phyloP scores from a whole-genome alignment of 2,888 invertebrate genomes.

The Eupithecia pulchellata region DNA sequence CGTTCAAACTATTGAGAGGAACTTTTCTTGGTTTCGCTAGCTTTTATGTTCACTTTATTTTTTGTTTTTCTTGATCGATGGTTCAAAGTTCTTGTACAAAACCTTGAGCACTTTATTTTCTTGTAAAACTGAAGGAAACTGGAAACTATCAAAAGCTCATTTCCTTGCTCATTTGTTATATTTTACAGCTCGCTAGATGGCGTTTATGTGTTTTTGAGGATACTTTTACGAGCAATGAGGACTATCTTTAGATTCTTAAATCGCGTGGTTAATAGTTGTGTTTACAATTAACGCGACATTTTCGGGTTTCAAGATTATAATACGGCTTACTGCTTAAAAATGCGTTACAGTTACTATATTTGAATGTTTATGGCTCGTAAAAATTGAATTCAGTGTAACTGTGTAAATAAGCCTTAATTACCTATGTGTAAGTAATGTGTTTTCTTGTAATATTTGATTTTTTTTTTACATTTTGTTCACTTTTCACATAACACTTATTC shows the following conservation, averaged over 20 bases:
- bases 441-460: no score
- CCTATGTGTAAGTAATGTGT: no score
- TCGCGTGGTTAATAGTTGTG: constrained; percentile 57
- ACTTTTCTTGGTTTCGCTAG: constrained; percentile 13
- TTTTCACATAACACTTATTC: no score
- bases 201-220: constrained; percentile 43
- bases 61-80: background rate
- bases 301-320: constrained; percentile 13
- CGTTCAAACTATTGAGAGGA: constrained; percentile 12
- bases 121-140: constrained; percentile 15
- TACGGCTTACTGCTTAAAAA: background rate
- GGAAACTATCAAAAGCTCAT: constrained; percentile 33
- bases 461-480: no score
- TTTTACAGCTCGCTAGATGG: constrained; percentile 34
- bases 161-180: constrained; percentile 42
- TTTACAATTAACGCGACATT: constrained; percentile 61
- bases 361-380: background rate
- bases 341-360: background rate
- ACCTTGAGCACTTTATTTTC: constrained; percentile 14
- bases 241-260: constrained; percentile 52
- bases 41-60: constrained; percentile 1
- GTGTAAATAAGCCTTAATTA: no score
- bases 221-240: constrained; percentile 56
- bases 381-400: background rate
- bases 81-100: background rate